A percentile compares a stretch with the other conserved stretches of the same genome.
These are phyloP conservation scores for Xiphorhynchus elegans DNA, from an alignment of 2,113 vertebrate genomes.

Conservation along the genomic window DNA sequence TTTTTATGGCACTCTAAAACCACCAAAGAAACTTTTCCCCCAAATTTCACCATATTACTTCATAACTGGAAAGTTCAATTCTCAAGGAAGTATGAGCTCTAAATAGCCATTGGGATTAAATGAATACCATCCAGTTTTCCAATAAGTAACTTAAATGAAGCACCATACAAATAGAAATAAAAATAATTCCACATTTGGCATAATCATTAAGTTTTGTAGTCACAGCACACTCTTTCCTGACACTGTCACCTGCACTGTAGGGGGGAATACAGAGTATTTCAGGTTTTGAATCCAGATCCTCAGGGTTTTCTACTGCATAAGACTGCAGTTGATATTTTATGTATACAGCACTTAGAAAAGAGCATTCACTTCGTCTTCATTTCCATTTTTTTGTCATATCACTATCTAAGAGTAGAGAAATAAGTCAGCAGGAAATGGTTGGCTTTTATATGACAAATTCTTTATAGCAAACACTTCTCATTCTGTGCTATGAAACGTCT, in stretches of 20 bases:
- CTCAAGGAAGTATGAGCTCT: not conserved
- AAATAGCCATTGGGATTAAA: not conserved
- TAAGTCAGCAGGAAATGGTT: not conserved
- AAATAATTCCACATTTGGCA: not conserved
- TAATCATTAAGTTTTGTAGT: not conserved
- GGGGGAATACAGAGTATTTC: not conserved
- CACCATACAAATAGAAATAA: not conserved
- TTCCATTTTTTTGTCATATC: constrained; percentile 4
- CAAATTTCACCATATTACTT: not conserved
- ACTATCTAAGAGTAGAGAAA: not conserved
- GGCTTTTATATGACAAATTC: not conserved
- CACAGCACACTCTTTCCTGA: not conserved
- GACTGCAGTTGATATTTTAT: constrained; percentile 25
- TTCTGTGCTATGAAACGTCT: not conserved
- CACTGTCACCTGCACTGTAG: not conserved
- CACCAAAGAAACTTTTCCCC: not conserved
- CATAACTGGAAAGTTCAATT: not conserved
- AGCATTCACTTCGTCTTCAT: not conserved
- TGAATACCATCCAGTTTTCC: not conserved
- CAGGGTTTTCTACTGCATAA: not conserved
- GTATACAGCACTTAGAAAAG: not conserved
- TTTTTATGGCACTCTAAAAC: not conserved
- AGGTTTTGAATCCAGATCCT: not conserved
- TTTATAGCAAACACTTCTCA: not conserved
- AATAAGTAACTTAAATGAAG: not conserved